Percentiles rank a stretch among this genome's conserved stretches.
Evolutionary conservation across 2,113 vertebrate species (phyloP).

Genomic region (Clarias magur): DNA sequence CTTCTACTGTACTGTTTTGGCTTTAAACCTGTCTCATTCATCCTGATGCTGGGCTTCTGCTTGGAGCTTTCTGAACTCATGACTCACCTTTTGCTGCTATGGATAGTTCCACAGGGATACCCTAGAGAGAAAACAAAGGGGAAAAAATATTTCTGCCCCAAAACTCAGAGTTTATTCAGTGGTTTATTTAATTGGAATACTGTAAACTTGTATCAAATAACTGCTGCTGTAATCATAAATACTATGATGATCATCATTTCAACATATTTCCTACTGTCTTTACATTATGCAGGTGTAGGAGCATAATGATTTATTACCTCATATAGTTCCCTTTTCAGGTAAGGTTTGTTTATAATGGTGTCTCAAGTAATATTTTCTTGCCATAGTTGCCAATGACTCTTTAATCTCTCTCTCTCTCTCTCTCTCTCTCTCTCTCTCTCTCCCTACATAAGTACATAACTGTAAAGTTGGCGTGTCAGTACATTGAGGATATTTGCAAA

Average conservation of each 20-base stretch:
- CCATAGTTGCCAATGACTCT: not conserved
- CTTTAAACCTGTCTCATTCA: not conserved
- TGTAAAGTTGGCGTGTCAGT: too few species aligned
- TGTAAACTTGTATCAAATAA: not conserved
- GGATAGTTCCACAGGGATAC: not conserved
- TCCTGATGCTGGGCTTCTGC: constrained; percentile 2
- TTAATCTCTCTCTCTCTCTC: not conserved
- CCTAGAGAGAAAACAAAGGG: not conserved
- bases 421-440: too few species aligned
- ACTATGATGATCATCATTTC: not conserved
- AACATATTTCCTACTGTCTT: not conserved
- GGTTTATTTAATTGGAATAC: not conserved
- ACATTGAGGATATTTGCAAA: too few species aligned
- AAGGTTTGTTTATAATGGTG: not conserved
- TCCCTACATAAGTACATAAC: too few species aligned
- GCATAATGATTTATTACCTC: not conserved
- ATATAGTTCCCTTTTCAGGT: not conserved
- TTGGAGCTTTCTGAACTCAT: constrained; percentile 13
- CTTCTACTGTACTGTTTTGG: not conserved
- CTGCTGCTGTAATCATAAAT: not conserved
- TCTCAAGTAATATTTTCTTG: not conserved
- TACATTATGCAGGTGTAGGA: not conserved
- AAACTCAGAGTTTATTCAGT: not conserved
- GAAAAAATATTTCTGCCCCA: not conserved
- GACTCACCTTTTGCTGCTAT: not conserved